Base-by-base conservation (phyloP, 2,113 vertebrate species). In the Empidonax traillii region DNA sequence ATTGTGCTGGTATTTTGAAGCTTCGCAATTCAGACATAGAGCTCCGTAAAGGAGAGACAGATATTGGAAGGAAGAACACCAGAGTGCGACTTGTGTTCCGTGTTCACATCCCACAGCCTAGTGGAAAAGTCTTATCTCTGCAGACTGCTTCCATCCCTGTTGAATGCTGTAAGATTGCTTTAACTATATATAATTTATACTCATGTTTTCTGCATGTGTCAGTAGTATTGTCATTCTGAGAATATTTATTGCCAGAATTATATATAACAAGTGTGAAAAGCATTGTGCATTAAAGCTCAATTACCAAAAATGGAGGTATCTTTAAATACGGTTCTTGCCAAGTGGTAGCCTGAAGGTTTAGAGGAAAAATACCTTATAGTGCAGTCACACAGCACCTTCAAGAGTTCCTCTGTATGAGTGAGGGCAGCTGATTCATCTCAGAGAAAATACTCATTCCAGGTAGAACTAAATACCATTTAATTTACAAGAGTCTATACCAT, bases 21-120 rank as follows among this genome's bases (percentile, higher is more conserved):
- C 98, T 99, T 80, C 99, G 99, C 78, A 99, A 99, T 98, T 99
- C 99, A 11, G 99, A 99, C 97, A 99, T 99, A 76, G 99, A 99
- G 97, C 99, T 99, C 92, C 99, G 99, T 73, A 99, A 99, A 96
- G 99, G 99, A 80, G 99, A 99, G 97, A 99, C 99, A 25, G 99
- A 99, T 94, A 99, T 99, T 73, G 99, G 99, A 89, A 98, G 99
- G 69, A 99, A 99, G 98, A 99, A 99, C 97, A 99, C 99, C 44
- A 98, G 99, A 76, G 99, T 99, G 71, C 98, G 99, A 6, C 99
- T 99, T 84, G 99, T 99, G 93, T 99, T 99, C 94, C 98, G 99
- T 63, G 99, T 99, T 63, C 99, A 99, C 97, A 99, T 99, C 98
- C 99, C 99, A 84, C 99, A 99, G 37, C 97, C 98, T 91, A 99